A percentile compares a stretch with the other conserved stretches of the same genome.
Evolutionary conservation across 2,797 vertebrate genomes (phyloP).

Genomic region (Chloroceryle inda): DNA sequence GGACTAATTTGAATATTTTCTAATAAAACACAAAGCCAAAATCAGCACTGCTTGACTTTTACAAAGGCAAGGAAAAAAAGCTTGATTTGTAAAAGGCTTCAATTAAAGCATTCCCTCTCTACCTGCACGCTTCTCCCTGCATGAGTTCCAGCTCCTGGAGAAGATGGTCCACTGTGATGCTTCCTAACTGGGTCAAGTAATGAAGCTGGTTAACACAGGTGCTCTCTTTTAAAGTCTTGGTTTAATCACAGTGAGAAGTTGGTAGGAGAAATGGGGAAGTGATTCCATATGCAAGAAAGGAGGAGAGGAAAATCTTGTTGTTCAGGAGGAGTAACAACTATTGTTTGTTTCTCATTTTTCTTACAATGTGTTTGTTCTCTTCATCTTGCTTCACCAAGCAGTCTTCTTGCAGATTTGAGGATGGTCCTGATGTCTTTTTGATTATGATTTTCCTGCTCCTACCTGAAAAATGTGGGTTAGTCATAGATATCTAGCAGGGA

Average conservation of each 20-base stretch:
- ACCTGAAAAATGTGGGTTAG: background rate
- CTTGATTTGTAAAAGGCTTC: background rate
- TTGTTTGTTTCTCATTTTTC: accelerated
- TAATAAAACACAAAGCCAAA: background rate
- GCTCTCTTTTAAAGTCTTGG: background rate
- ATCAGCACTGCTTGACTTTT: background rate
- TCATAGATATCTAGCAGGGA: background rate
- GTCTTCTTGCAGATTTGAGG: background rate
- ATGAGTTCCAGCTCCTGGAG: background rate
- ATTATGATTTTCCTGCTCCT: background rate
- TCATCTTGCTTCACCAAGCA: accelerated
- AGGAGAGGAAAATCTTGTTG: background rate
- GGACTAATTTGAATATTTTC: background rate
- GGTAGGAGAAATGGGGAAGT: background rate
- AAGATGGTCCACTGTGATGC: accelerated
- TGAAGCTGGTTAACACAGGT: background rate
- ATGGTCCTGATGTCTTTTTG: background rate
- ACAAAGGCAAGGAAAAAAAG: accelerated
- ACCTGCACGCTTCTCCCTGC: background rate
- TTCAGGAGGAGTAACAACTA: background rate
- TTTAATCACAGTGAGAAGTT: background rate
- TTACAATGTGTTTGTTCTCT: background rate
- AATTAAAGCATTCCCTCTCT: background rate
- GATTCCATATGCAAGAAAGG: background rate
- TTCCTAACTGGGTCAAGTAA: background rate